These are phyloP conservation scores for Conistra vaccinii DNA, from an alignment of 2,888 invertebrate species.

Conservation along the genomic window DNA sequence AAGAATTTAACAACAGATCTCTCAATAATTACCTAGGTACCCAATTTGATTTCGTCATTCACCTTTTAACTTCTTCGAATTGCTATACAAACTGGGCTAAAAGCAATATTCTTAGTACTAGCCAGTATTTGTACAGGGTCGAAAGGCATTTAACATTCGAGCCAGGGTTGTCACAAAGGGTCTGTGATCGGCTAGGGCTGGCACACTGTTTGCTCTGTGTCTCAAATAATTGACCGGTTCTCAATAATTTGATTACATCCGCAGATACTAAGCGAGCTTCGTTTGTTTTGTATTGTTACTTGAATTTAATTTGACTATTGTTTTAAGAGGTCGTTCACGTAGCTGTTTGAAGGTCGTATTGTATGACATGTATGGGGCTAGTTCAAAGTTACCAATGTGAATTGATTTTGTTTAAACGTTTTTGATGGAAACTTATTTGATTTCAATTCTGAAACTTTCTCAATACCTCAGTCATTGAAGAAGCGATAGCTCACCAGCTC, in stretches of 20 bases:
- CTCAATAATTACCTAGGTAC: slow-evolving; percentile 8
- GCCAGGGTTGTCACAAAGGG: slow-evolving; percentile 58
- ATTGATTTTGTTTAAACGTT: not conserved
- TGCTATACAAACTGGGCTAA: slow-evolving; percentile 27
- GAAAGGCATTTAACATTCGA: slow-evolving; percentile 49
- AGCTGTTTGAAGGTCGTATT: slow-evolving; percentile 3
- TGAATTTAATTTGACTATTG: slow-evolving; percentile 55
- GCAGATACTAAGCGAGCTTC: slow-evolving; percentile 29
- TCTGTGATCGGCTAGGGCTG: slow-evolving; percentile 57
- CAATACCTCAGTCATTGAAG: not conserved
- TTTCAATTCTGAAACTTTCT: not conserved
- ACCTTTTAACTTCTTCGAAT: slow-evolving; percentile 6
- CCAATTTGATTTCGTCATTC: slow-evolving; percentile 12
- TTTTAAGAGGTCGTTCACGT: slow-evolving; percentile 35
- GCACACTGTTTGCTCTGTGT: slow-evolving; percentile 55
- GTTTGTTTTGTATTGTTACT: slow-evolving; percentile 55
- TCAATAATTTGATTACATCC: slow-evolving; percentile 62
- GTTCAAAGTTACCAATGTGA: not conserved
- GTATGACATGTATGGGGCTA: not conserved
- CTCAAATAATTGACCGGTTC: slow-evolving; percentile 58
- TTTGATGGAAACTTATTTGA: not conserved
- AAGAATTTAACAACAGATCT: slow-evolving; percentile 9
- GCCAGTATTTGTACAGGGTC: slow-evolving; percentile 51
- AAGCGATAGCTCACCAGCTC: not conserved
- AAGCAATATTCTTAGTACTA: slow-evolving; percentile 37